These are phyloP conservation scores for Helicorthomorpha holstii DNA, from an alignment of 1,140 invertebrate species.

Conservation along the genomic window DNA sequence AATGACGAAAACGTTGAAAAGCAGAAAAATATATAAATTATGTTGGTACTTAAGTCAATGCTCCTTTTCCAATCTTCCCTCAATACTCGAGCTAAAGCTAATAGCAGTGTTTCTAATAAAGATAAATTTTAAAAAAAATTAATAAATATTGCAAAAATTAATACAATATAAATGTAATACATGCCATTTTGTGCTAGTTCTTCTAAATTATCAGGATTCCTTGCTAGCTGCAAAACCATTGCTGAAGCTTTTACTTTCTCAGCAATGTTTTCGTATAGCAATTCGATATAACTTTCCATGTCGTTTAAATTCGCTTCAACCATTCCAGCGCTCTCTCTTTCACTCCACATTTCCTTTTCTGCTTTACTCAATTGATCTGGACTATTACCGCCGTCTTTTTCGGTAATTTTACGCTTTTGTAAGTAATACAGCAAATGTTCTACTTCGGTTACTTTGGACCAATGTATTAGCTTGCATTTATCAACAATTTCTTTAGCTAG, in stretches of 20 bases:
- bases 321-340: conserved; percentile 25
- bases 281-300: conserved; percentile 81
- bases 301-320: conserved; percentile 50
- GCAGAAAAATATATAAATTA: conserved; percentile 92
- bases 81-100: conserved; percentile 81
- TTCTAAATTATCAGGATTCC: conserved; percentile 83
- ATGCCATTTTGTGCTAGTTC: conserved; percentile 80
- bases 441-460: conserved; percentile 63
- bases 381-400: neutral
- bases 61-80: conserved; percentile 94
- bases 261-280: conserved; percentile 86
- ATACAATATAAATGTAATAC: conserved; percentile 4
- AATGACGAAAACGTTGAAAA: conserved; percentile 94
- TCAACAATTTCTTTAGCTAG: conserved; percentile 73
- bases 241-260: conserved; percentile 88
- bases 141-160: neutral
- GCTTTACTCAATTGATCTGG: conserved; percentile 18
- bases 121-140: too few species aligned
- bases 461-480: conserved; percentile 75
- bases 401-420: conserved; percentile 51
- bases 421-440: conserved; percentile 84
- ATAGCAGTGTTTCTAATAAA: conserved; percentile 79
- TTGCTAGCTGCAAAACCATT: conserved; percentile 71
- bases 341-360: conserved; percentile 19
- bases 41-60: conserved; percentile 88